Evolutionary conservation across 2,888 invertebrate species (phyloP).

Genomic region (Drosophila mimica): DNA sequence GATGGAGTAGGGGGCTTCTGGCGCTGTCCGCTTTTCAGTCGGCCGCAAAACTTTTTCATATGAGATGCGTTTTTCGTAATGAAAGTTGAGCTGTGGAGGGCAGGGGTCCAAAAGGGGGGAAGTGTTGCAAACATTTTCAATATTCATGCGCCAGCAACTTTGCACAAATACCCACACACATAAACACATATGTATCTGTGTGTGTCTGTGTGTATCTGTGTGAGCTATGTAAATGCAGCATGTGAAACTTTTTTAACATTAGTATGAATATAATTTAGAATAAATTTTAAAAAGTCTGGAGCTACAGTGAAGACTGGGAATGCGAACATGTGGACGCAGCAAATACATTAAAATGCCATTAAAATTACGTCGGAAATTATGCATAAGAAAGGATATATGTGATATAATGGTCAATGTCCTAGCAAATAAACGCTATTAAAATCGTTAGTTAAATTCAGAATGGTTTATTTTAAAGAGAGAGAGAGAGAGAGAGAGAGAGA

Average conservation of each 20-base stretch:
- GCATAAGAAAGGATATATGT: conserved; percentile 4
- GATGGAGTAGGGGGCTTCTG: neutral
- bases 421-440: conserved; percentile 11
- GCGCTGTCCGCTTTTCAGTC: conserved; percentile 53
- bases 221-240: conserved; percentile 62
- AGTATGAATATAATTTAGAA: conserved; percentile 81
- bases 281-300: conserved; percentile 52
- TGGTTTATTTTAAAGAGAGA: conserved; percentile 13
- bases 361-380: conserved; percentile 57
- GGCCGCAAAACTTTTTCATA: conserved; percentile 73
- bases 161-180: neutral
- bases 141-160: conserved; percentile 67
- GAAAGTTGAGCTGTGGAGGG: conserved; percentile 60
- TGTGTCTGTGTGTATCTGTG: conserved; percentile 35
- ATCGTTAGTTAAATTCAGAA: conserved; percentile 34
- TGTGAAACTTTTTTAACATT: conserved; percentile 72
- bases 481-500: no score
- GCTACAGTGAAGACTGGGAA: conserved; percentile 14
- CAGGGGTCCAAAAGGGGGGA: neutral
- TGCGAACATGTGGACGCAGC: conserved; percentile 19
- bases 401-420: conserved; percentile 21
- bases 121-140: conserved; percentile 64
- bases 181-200: conserved; percentile 8
- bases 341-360: conserved; percentile 81
- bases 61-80: conserved; percentile 74